Base-by-base conservation (phyloP, 2,888 invertebrate genomes). In the Mesoligia furuncula region DNA sequence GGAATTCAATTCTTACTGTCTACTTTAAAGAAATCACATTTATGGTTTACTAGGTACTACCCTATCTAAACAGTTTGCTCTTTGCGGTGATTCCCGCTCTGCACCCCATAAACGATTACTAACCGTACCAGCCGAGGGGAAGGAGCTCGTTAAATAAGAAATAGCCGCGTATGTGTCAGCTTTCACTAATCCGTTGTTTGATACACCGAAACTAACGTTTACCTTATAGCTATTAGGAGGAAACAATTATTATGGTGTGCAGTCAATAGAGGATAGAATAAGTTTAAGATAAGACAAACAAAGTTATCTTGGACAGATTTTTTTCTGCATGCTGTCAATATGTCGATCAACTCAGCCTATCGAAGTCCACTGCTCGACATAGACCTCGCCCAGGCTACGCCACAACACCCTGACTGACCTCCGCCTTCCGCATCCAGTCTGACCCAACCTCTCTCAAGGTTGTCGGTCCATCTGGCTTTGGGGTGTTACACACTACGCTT, bases 61-160 rank as follows among this genome's bases (percentile, higher is more conserved):
- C 9, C 20, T 27, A 24, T 27, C 39, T 24, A 71, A 71, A 64
- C 9, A 20, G 5, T 24, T 42, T 64, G 20, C 68, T 65, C 42
- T 31, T 42, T 59, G 5, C 36, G 4, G 64, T 42, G n/a, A 59
- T 81, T 61, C 73, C 62, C 36, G 42, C n/a, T 59, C 20, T 57
- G n/a, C 39, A 39, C 69, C 62, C 62, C 68, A 62, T 65, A 73
- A 54, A 57, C 72, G 69, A 42, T 67, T 48, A 80, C 61, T 62
- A 61, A 48, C 51, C 62, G 39, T 54, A 36, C 27, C n/a, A 42
- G 4, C 20, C 15, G 48, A 77, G 71, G 80, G 86, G 71, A 36
- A 27, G 8, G 73, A 54, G 80, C 80, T 87, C 87, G 88, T 87
- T 87, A 87, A 79, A 83, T 78, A 79, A 66, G 76, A 79, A 84